Base-by-base conservation (phyloP, 2,113 vertebrate genomes). In the Argyrosomus japonicus region DNA sequence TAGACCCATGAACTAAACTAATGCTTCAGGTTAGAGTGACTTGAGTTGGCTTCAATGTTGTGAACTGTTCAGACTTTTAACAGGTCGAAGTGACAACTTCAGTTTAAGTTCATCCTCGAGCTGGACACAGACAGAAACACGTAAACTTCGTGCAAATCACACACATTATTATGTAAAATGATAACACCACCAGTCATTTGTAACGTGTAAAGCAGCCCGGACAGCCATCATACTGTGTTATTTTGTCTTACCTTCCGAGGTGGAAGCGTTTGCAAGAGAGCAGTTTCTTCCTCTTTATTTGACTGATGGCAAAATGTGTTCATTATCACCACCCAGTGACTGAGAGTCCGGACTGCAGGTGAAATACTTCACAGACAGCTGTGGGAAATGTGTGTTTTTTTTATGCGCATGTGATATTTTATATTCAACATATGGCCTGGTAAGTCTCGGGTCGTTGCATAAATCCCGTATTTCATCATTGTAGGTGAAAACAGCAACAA, bases 211-310 rank as follows among this genome's bases (percentile, higher is more conserved):
- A 54, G 2, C 3, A 36, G 6, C 25, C 1, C 29, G 58, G 5
- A 57, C 12, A 51, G 0, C 1, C 7, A 13, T 11, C 2, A 62
- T 6, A 15, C 27, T 13, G 0, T 12, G n/a, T 68, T 3, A 32
- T 40, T 72, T 47, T 3, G 3, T 58, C 81, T 86, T 72, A 81
- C 85, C 80, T 71, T 64, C 36, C 54, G 8, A 6, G 5, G 23
- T 32, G 48, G 43, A 43, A 51, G 48, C 10, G 5, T 7, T 6
- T 32, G 10, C 25, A 25, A 43, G 21, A 32, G 3, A 60, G 10
- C 19, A 19, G 29, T 19, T 72, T 87, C 88, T 87, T 87, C 82
- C 57, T 89, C 83, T 69, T 65, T 71, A 25, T n/a, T 6, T 6
- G 7, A 40, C 0, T 0, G 2, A 23, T 2, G 14, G 50, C 1